Base-by-base conservation (phyloP, 2,797 vertebrate genomes). In the Pseudochirops cupreus region DNA sequence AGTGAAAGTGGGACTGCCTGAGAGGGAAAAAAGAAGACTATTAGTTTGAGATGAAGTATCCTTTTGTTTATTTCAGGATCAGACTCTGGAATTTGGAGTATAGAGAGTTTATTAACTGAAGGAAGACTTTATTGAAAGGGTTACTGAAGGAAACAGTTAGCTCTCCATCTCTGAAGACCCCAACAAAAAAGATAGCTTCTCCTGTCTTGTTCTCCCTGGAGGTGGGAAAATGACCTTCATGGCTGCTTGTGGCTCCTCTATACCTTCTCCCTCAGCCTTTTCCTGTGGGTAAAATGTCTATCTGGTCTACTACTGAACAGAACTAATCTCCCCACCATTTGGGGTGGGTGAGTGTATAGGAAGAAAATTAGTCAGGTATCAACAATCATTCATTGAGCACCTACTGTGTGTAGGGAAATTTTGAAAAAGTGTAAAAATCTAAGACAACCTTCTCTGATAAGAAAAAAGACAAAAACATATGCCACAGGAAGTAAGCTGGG, bases 341-440 rank as follows among this genome's bases (percentile, higher is more conserved):
- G 46, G 67, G 67, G 7, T 82, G 53, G 16, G 2, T 29, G 50
- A 91, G 54, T 58, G 21, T 92, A 93, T 18, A 10, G 56, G 56
- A 18, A 54, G 1, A 9, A 12, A 50, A 4, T 33, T 62, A 50
- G 56, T 95, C 31, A 46, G n/a, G n/a, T 21, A 46, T 39, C 67
- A 82, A 46, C n/a, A 18, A 52, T 91, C 92, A 28, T 56, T 93
- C 95, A 29, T 18, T 94, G 91, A 92, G 31, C 6, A 57, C 26
- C 67, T 24, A 24, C 6, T 82, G 7, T 82, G 7, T 82, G 7
- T 39, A 82, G 67, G n/a, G 6, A 46, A 82, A 39, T 82, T 13
- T 82, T 82, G 67, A 39, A 82, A 74, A 82, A 74, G 67, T 24
- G 5, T 29, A 16, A 54, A 74, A 90, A 29, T 39, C 26, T 87